phyloP scores from a whole-genome alignment of 2,888 invertebrate species.

The Brachynemurus nebulosus region DNA sequence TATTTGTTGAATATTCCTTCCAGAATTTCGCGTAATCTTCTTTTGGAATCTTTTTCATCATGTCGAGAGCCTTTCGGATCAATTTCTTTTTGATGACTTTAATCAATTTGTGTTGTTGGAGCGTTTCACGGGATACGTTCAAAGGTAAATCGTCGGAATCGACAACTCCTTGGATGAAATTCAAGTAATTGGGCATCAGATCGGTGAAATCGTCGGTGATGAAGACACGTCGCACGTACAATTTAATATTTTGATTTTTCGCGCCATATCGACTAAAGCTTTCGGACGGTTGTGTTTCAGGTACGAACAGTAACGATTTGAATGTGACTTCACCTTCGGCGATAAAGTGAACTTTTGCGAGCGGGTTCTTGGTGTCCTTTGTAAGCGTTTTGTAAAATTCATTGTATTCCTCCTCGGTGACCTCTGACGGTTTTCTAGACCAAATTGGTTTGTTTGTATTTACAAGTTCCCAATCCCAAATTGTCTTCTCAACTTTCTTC shows the following conservation, averaged over 20 bases:
- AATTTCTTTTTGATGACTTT: slow-evolving; percentile 99
- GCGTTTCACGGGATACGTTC: slow-evolving; percentile 94
- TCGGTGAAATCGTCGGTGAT: slow-evolving; percentile 99
- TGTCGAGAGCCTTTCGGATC: slow-evolving; percentile 91
- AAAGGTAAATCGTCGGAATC: slow-evolving; percentile 98
- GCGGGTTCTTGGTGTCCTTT: slow-evolving; percentile 71
- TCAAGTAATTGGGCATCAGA: slow-evolving; percentile 96
- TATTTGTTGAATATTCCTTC: slow-evolving; percentile 98
- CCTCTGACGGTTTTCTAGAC: slow-evolving; percentile 83
- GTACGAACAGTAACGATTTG: slow-evolving; percentile 90
- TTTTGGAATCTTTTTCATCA: slow-evolving; percentile 91
- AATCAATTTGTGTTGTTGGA: slow-evolving; percentile 96
- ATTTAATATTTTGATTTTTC: slow-evolving; percentile 85
- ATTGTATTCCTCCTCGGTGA: slow-evolving; percentile 77
- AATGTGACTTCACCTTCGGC: slow-evolving; percentile 99
- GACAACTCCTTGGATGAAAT: slow-evolving; percentile 91
- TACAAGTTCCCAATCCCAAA: slow-evolving; percentile 95
- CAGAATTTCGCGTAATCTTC: slow-evolving; percentile 89
- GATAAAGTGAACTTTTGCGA: slow-evolving; percentile 85
- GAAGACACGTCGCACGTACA: slow-evolving; percentile 96
- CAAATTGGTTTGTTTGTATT: slow-evolving; percentile 98
- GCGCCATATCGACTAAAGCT: slow-evolving; percentile 94
- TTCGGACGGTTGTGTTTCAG: slow-evolving; percentile 79
- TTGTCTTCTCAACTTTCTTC: slow-evolving; percentile 83
- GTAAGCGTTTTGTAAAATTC: slow-evolving; percentile 94